Percentiles rank a stretch among this genome's conserved stretches.
These are phyloP conservation scores for Saturnia japonica DNA, from an alignment of 2,888 invertebrate genomes.

Conservation along the genomic window DNA sequence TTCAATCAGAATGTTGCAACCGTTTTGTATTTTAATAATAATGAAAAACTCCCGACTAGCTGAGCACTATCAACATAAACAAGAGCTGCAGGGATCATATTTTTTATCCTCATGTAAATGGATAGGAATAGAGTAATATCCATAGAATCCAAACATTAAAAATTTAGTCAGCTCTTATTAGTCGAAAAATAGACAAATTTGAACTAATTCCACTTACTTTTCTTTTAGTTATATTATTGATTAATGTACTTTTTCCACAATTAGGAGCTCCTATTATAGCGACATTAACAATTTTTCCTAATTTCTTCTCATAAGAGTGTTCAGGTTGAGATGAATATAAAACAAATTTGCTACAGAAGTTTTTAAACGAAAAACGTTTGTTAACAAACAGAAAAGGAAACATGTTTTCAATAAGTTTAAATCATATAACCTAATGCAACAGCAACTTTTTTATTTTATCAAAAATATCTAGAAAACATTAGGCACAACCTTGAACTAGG, in stretches of 20 bases:
- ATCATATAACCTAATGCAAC: neutral
- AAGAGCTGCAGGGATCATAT: too few species aligned
- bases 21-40: too few species aligned
- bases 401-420: conserved; percentile 4
- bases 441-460: too few species aligned
- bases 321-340: conserved; percentile 66
- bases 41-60: too few species aligned
- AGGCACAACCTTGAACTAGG: too few species aligned
- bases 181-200: neutral
- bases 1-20: too few species aligned
- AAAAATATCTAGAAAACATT: too few species aligned
- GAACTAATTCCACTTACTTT: conserved; percentile 77
- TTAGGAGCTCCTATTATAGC: conserved; percentile 97
- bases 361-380: neutral
- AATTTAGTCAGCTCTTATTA: neutral
- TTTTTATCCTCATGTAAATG: too few species aligned
- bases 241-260: conserved; percentile 97
- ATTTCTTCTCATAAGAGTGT: conserved; percentile 41
- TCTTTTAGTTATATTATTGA: conserved; percentile 91
- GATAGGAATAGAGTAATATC: too few species aligned
- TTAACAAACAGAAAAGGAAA: neutral
- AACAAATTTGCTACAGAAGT: conserved; percentile 28
- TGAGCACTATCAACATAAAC: too few species aligned
- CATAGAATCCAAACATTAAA: too few species aligned
- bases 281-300: conserved; percentile 83